Evolutionary conservation across 2,888 invertebrate genomes (phyloP), one percentile per base, ranked within the genome.

Genomic region (Boloria euphrosyne): DNA sequence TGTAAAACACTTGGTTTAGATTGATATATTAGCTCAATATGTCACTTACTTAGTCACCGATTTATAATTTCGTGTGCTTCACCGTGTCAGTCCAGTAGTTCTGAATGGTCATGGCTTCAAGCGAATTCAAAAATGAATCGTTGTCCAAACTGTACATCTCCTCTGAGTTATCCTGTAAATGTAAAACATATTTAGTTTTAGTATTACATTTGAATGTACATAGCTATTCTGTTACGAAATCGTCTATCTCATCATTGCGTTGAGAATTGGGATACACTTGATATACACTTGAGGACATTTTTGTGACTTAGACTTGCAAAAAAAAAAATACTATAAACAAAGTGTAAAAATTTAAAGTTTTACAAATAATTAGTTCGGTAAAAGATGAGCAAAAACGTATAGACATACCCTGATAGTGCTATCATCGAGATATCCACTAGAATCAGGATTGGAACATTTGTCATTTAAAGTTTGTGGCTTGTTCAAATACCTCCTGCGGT

Each of bases 81-180:
- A 97, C 97, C 75, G 95, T 97, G 87, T 97, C 97, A 62, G 97
- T 97, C 97, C 97, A 98, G 83, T 97, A 97, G 90, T 97, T 97
- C 86, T 97, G 97, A 82, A 98, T 97, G 75, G 97, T 97, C 97
- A 97, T 97, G 74, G 97, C 97, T 90, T 98, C 98, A 76, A 98
- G 89, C 69, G 97, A 97, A 90, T 98, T 98, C 69, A 98, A 94
- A 92, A 98, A 98, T 70, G 97, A 97, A 85, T 98, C 98, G 85
- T 98, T 98, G 92, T 98, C 98, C 89, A 98, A 90, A 80, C 97
- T 98, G 89, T 97, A 97, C 97, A 98, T 97, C 90, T 98, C 97
- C 89, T 97, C 97, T 6, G 97, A 97, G 83, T 97, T 97, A 85
- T 97, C 97, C 97, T 97, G 93, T 18, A 94, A 94, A 46, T 27